phyloP scores from a whole-genome alignment of 2,797 vertebrate species.

The Pampus argenteus region DNA sequence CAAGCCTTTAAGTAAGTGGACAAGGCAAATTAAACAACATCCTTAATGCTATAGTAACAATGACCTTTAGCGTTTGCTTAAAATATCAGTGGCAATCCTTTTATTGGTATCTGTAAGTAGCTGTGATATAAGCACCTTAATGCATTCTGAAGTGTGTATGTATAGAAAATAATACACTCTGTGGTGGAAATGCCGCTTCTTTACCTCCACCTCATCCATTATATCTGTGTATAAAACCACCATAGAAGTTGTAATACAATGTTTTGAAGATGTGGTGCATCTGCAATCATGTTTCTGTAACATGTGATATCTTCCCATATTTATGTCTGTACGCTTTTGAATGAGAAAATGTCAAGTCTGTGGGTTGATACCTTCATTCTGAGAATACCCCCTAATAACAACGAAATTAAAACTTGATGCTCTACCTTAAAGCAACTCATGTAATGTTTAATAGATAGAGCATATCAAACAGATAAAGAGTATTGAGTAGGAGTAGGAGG shows the following conservation, averaged over 20 bases:
- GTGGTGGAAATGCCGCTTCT: not conserved
- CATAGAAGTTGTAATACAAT: not conserved
- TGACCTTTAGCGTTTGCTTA: too few relatives aligned
- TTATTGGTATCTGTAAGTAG: not conserved
- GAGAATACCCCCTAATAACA: too few relatives aligned
- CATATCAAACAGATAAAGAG: conserved; percentile 19
- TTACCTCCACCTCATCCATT: not conserved
- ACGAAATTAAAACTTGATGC: not conserved
- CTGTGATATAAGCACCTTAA: too few relatives aligned
- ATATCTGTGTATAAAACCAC: not conserved
- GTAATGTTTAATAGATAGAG: conserved; percentile 16
- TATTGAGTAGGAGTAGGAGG: conserved; percentile 26
- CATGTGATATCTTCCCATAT: not conserved
- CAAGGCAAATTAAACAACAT: too few relatives aligned
- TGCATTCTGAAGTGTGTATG: too few relatives aligned
- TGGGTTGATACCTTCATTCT: not conserved
- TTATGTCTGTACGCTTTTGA: not conserved
- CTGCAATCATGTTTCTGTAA: not conserved
- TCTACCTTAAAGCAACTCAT: conserved; percentile 12
- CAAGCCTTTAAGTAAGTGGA: too few relatives aligned
- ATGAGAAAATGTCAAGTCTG: not conserved
- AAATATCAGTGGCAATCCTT: not conserved
- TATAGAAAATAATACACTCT: not conserved
- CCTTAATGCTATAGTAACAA: not conserved
- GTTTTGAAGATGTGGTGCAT: not conserved